Conservation (phyloP, 2,888 invertebrate genomes). For the Xanthia icteritia region DNA sequence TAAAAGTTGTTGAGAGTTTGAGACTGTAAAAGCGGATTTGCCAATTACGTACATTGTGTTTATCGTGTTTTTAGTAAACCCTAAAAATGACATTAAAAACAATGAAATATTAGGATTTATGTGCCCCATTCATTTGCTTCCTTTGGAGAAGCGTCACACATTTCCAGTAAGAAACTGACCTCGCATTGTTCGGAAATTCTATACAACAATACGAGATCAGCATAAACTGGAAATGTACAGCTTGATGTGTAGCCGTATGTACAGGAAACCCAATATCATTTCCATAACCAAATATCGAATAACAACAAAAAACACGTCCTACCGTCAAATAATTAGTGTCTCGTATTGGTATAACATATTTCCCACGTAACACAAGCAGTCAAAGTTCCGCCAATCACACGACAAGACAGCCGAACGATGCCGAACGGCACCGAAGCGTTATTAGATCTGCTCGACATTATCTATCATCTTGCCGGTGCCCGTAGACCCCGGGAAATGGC, state of each 20-base stretch:
- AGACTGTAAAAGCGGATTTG: no score
- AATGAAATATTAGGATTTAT: not conserved
- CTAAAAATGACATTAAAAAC: not conserved
- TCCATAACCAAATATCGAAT: conserved; percentile 23
- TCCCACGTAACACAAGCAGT: conserved; percentile 66
- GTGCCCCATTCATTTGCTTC: not conserved
- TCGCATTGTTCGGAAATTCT: no score
- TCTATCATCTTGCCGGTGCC: conserved; percentile 63
- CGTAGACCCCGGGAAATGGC: conserved; percentile 51
- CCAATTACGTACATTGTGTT: not conserved
- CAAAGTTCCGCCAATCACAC: conserved; percentile 57
- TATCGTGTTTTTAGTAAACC: not conserved
- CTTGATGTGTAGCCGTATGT: no score
- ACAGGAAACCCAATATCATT: conserved; percentile 1
- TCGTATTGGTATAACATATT: conserved; percentile 36
- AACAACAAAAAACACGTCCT: conserved; percentile 25
- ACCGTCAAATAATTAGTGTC: not conserved
- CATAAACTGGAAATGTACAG: no score
- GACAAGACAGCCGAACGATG: conserved; percentile 49
- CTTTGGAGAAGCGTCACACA: not conserved
- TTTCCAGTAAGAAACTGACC: no score
- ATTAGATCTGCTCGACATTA: conserved; percentile 57
- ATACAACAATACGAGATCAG: no score
- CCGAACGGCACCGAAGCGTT: conserved; percentile 50
- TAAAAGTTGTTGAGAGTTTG: not conserved